Evolutionary conservation across 2,888 invertebrate species (phyloP), one percentile per base, ranked within the genome.

Genomic region (Poecilus cupreus): DNA sequence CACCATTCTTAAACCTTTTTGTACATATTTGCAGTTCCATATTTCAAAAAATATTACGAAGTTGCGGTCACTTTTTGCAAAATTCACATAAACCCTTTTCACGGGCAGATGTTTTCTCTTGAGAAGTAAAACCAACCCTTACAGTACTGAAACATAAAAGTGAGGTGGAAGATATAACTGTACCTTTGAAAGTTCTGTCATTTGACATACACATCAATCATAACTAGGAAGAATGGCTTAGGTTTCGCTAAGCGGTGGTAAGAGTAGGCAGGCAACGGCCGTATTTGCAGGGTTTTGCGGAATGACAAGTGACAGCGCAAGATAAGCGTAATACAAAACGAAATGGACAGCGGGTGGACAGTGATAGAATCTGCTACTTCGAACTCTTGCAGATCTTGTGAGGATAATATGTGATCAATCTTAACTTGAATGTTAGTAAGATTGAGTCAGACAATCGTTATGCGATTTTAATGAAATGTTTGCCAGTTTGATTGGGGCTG

Each of bases 51-150:
- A 77, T 77, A 77, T 74, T 81, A 60, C 80, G 54, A 74, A 81
- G 74, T 81, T 74, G 74, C 74, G 80, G 80, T 81, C 74, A 81
- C 13, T 74, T 81, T 78, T 60, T 57, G 60, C 74, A 74, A 81
- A 79, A 81, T 81, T 81, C 80, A 74, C 80, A 81, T 81, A 81
- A 81, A 81, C 80, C 80, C 80, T 81, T 81, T 18, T 26, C 11
- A 39, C 4, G 22, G 43, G 75, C 80, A 81, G 80, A 54, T 81
- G 80, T 37, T 26, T 32, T 24, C 26, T 26, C 24, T 26, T 26
- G 24, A 2, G 24, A 22, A 24, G n/a, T 22, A 26, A 60, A 60
- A 24, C 13, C 16, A 39, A 6, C 70, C 20, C 3, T 18, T 70
- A 70, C 37, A n/a, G 20, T 20, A 20, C 11, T 22, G 26, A n/a